These are phyloP conservation scores for Muricea muricata DNA, from an alignment of 92 coral and sea anemone species.

Conservation along the genomic window DNA sequence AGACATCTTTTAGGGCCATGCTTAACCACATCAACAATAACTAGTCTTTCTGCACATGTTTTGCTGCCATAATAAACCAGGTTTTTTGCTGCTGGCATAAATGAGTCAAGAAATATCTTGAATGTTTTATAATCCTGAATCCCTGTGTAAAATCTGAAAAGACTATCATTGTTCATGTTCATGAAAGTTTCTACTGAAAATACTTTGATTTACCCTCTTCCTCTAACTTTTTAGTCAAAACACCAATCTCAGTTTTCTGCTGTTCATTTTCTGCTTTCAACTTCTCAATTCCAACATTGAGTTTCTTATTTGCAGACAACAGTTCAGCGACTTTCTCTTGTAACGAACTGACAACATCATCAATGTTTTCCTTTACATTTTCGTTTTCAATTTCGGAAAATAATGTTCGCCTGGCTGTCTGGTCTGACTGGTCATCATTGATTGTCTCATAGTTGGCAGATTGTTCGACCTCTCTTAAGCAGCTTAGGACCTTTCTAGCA, in stretches of 20 bases:
- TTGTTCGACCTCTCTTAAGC: no score
- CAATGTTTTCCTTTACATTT: constrained; percentile 32
- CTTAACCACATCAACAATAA: constrained; percentile 32
- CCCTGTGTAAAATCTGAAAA: constrained; percentile 64
- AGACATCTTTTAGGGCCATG: constrained; percentile 65
- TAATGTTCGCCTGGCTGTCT: no score
- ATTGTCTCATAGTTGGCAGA: no score
- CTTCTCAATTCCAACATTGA: constrained; percentile 26
- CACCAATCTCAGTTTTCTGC: constrained; percentile 58
- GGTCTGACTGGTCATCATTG: no score
- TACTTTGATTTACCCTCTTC: constrained; percentile 28
- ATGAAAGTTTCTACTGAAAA: constrained; percentile 50
- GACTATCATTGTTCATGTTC: constrained; percentile 62
- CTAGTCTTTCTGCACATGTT: constrained; percentile 48
- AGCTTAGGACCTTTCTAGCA: no score
- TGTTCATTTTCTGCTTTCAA: constrained; percentile 53
- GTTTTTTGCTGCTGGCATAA: constrained; percentile 51
- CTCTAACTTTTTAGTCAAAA: constrained; percentile 53
- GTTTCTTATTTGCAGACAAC: constrained; percentile 14
- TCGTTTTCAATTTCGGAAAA: no score
- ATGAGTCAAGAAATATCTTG: constrained; percentile 46
- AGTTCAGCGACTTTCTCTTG: constrained; percentile 32
- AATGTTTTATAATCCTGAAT: constrained; percentile 66
- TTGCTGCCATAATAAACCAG: constrained; percentile 55
- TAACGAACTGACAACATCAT: not conserved